A percentile compares a stretch with the other conserved stretches of the same genome.
Evolutionary conservation across 2,797 vertebrate species (phyloP).

Genomic region (Bryconaethiops microstoma): DNA sequence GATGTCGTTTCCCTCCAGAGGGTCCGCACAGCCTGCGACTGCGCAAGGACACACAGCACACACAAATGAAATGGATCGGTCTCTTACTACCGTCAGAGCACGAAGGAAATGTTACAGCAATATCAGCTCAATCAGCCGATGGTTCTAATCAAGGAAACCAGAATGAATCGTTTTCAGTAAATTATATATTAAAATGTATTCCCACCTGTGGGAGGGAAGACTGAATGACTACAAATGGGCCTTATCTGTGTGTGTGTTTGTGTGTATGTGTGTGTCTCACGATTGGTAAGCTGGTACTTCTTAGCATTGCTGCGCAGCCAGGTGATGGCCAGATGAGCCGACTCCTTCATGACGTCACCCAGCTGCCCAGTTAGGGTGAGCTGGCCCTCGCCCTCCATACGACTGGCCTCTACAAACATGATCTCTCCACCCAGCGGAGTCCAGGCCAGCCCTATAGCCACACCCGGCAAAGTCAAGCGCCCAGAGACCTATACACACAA

Average conservation of each 20-base stretch:
- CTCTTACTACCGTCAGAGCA: background rate
- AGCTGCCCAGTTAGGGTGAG: constrained; percentile 93
- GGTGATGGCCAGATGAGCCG: constrained; percentile 94
- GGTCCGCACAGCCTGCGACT: constrained; percentile 92
- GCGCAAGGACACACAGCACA: constrained; percentile 47
- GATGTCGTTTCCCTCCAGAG: constrained; percentile 95
- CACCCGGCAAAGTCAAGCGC: constrained; percentile 89
- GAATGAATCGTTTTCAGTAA: background rate
- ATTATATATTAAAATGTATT: background rate
- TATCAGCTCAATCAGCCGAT: background rate
- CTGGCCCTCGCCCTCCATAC: constrained; percentile 95
- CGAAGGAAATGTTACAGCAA: background rate
- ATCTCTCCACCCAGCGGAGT: constrained; percentile 94
- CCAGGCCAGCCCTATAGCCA: constrained; percentile 95
- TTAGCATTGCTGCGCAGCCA: constrained; percentile 94
- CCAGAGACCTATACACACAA: constrained; percentile 84
- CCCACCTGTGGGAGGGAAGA: background rate
- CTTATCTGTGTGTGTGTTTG: background rate
- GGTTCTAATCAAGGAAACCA: background rate
- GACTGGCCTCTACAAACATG: constrained; percentile 97
- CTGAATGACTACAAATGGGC: background rate
- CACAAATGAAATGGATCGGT: constrained; percentile 8
- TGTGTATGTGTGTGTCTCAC: constrained; percentile 68
- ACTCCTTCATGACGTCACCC: constrained; percentile 97
- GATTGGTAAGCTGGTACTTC: constrained; percentile 87